A percentile compares a stretch with the other conserved stretches of the same genome.
Evolutionary conservation across 2,113 vertebrate genomes (phyloP).

Genomic region (Gobiocypris rarus): DNA sequence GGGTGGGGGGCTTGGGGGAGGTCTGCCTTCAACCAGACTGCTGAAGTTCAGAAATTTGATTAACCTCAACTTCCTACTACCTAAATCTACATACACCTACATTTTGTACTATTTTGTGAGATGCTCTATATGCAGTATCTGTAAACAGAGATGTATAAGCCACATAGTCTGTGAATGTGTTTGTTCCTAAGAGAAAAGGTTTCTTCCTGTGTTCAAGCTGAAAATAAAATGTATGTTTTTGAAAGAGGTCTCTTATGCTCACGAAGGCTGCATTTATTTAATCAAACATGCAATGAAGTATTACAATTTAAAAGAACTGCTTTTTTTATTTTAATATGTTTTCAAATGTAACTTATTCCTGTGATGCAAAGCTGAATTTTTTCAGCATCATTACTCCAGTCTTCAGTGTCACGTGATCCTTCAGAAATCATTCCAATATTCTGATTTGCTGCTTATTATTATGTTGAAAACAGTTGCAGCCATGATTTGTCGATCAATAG

Average conservation of each 20-base stretch:
- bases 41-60: slow-evolving; percentile 44
- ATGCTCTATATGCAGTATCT: slow-evolving; percentile 7
- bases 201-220: background rate
- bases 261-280: background rate
- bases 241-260: background rate
- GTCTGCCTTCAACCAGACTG: background rate
- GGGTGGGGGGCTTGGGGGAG: too few species aligned
- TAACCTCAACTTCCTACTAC: slow-evolving; percentile 53
- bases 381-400: background rate
- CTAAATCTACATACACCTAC: background rate
- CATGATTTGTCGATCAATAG: too few species aligned
- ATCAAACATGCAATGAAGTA: background rate
- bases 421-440: background rate
- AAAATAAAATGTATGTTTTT: background rate
- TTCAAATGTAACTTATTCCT: too few species aligned
- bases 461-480: too few species aligned
- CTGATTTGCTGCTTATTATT: too few species aligned
- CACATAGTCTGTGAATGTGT: background rate
- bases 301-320: background rate
- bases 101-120: background rate
- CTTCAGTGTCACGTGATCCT: background rate
- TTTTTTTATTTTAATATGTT: too few species aligned
- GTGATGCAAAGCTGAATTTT: background rate
- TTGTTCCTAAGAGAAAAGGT: too few species aligned
- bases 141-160: slow-evolving; percentile 14